A percentile compares a stretch with the other conserved stretches of the same genome.
These are phyloP conservation scores for Diplodus puntazzo DNA, from an alignment of 2,797 vertebrate species.

Conservation along the genomic window DNA sequence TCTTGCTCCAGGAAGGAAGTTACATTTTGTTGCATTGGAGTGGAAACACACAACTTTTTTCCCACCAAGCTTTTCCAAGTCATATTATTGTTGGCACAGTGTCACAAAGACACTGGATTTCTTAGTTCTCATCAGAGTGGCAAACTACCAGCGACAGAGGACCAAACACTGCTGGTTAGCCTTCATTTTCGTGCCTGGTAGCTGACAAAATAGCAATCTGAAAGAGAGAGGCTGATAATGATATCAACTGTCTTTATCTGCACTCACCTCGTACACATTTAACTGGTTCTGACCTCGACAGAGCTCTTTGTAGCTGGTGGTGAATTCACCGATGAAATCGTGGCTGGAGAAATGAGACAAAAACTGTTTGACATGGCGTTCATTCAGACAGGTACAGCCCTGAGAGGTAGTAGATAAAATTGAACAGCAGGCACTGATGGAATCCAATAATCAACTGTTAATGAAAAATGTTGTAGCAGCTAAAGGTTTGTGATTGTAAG, in stretches of 20 bases:
- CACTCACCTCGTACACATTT: slow-evolving; percentile 91
- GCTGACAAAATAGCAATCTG: not conserved
- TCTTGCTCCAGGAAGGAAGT: too few species aligned
- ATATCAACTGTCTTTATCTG: slow-evolving; percentile 7
- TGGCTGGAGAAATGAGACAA: slow-evolving; percentile 85
- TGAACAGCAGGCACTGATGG: slow-evolving; percentile 11
- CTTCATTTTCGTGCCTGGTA: not conserved
- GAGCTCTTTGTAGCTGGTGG: slow-evolving; percentile 93
- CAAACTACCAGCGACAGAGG: too few species aligned
- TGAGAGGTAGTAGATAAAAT: slow-evolving; percentile 12
- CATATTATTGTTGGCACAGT: too few species aligned
- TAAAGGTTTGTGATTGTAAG: not conserved
- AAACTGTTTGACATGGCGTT: not conserved
- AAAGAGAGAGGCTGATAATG: not conserved
- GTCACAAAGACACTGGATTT: too few species aligned
- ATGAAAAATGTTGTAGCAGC: not conserved
- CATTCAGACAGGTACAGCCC: slow-evolving; percentile 4
- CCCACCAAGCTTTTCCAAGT: too few species aligned
- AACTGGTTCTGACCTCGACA: slow-evolving; percentile 91
- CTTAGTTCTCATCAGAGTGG: too few species aligned
- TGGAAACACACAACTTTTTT: too few species aligned
- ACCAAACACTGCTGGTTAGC: too few species aligned
- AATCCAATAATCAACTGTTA: not conserved
- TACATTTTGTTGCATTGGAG: too few species aligned
- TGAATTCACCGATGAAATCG: slow-evolving; percentile 97